Base-by-base conservation (phyloP, 2,888 invertebrate genomes). In the Lasius platythorax region DNA sequence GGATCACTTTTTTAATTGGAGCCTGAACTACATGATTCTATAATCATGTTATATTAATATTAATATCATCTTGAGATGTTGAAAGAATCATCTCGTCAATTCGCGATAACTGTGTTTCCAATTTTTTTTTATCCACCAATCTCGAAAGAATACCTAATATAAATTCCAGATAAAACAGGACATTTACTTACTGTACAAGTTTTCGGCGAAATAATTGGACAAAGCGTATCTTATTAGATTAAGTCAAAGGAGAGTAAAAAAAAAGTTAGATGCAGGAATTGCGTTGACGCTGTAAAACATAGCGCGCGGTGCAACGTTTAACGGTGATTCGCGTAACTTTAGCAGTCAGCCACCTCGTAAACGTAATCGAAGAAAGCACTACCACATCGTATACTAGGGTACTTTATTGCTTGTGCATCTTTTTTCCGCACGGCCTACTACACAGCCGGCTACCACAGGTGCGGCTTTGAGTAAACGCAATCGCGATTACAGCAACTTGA, bases 311-410 rank as follows among this genome's bases (percentile, higher is more conserved):
- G 56, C 40, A 74, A 86, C 74, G 46, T 33, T 78, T 28, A 43
- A 66, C 56, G 61, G 30, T 72, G 66, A 58, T 82, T 79, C 28
- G 82, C 76, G 63, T 82, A 85, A 87, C 50, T 88, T 67, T 88
- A 87, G 43, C 82, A 86, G 74, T 83, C 68, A 58, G 28, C 53
- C 37, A 73, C 40, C 66, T 84, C 78, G 63, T 84, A 83, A 86
- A 83, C 53, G 74, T 83, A 82, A 88, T 84, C 79, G 72, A 82
- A 46, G 67, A 83, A 86, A 86, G 37, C 66, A 33, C 73, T 68
- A 56, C 40, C 28, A 67, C 37, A 40, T 86, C 76, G 46, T 84
- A 50, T 74, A 82, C 15, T 18, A 43, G 18, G 18, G 72, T 78
- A 85, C 46, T 86, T 86, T 79, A 82, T 88, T 53, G 30, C 50